phyloP scores from a whole-genome alignment of 2,888 invertebrate genomes.

The Petrophora chlorosata region DNA sequence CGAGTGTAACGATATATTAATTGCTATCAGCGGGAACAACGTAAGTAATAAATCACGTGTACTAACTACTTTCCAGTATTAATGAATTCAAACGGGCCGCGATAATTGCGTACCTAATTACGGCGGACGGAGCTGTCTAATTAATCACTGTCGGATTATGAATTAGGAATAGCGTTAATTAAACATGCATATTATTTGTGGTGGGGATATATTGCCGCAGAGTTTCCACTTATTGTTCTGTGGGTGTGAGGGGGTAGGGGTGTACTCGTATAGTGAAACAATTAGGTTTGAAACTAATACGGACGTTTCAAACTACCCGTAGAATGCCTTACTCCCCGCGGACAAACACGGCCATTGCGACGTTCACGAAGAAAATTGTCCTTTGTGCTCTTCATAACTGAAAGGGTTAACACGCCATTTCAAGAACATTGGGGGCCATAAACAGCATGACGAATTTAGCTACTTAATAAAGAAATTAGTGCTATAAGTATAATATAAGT shows the following conservation, averaged over 20 bases:
- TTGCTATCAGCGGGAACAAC: slow-evolving; percentile 65
- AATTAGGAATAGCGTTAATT: slow-evolving; percentile 79
- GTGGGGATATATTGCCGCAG: slow-evolving; percentile 51
- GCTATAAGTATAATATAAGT: no score
- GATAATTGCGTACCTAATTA: slow-evolving; percentile 82
- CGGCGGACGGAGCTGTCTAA: slow-evolving; percentile 72
- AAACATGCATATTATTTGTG: slow-evolving; percentile 79
- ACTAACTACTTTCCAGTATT: slow-evolving; percentile 67
- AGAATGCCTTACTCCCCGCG: slow-evolving; percentile 46
- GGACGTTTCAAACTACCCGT: slow-evolving; percentile 28
- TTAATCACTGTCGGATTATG: slow-evolving; percentile 83
- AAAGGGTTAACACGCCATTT: neutral
- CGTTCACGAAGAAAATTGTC: slow-evolving; percentile 42
- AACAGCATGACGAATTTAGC: no score
- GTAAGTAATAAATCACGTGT: slow-evolving; percentile 74
- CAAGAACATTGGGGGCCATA: no score
- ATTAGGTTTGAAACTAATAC: slow-evolving; percentile 65
- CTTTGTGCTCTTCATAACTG: slow-evolving; percentile 33
- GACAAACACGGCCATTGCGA: slow-evolving; percentile 43
- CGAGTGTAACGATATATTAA: slow-evolving; percentile 70
- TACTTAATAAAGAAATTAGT: no score
- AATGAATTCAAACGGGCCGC: slow-evolving; percentile 81
- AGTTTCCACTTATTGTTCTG: slow-evolving; percentile 31
- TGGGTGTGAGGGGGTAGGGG: slow-evolving; percentile 26
- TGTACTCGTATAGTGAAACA: slow-evolving; percentile 48